phyloP scores from a whole-genome alignment of 2,888 invertebrate genomes.

The Rosalia funebris region DNA sequence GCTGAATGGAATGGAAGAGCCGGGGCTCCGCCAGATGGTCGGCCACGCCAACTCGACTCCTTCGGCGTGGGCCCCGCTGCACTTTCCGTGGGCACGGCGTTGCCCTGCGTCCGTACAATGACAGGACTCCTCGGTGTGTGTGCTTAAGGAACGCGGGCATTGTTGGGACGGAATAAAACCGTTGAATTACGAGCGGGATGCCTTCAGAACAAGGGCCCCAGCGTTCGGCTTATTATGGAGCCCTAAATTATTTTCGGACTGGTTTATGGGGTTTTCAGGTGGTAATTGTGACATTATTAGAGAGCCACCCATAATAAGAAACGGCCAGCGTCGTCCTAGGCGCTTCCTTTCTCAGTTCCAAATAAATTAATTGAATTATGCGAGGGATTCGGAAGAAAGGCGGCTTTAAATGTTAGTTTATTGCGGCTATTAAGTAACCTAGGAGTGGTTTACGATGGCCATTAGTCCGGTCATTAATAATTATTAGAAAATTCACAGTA shows the following conservation, averaged over 20 bases:
- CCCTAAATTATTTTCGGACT: slow-evolving; percentile 18
- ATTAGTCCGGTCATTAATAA: slow-evolving; percentile 2
- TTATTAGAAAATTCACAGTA: not conserved
- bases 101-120: slow-evolving; percentile 5
- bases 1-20: slow-evolving; percentile 25
- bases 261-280: slow-evolving; percentile 13
- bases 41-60: slow-evolving; percentile 22
- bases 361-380: slow-evolving; percentile 16
- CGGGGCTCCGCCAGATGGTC: slow-evolving; percentile 23
- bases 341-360: not conserved
- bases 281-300: slow-evolving; percentile 25
- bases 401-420: not conserved
- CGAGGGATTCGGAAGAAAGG: not conserved
- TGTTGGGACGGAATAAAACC: slow-evolving; percentile 20
- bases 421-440: not conserved
- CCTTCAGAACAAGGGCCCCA: not conserved
- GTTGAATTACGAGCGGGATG: slow-evolving; percentile 16
- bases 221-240: slow-evolving; percentile 1
- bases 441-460: slow-evolving; percentile 2
- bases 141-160: slow-evolving; percentile 5
- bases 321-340: not conserved
- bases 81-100: slow-evolving; percentile 23
- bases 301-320: slow-evolving; percentile 16
- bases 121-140: not conserved
- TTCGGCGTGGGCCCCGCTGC: slow-evolving; percentile 18